Conservation (phyloP, 2,113 vertebrate genomes). For the Rattus rattus region DNA sequence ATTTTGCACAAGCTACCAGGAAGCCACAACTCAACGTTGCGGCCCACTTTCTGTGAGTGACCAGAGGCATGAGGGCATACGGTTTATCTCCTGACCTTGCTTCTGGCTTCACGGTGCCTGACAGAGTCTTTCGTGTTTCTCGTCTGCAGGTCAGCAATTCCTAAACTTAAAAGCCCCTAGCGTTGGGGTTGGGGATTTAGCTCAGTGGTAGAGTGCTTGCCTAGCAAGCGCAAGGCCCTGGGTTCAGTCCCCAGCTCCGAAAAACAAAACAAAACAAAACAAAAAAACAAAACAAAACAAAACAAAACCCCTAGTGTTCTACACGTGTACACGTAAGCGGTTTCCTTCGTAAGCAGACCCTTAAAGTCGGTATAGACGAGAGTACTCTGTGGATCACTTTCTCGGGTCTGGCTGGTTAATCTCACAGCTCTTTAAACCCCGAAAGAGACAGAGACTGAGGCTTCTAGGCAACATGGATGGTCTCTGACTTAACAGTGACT, state of each 20-base stretch:
- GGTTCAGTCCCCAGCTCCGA: no score
- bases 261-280: no score
- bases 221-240: no score
- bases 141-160: not conserved
- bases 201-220: no score
- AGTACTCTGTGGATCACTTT: not conserved
- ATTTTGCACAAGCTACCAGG: not conserved
- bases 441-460: not conserved
- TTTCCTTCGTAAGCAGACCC: slow-evolving; percentile 11
- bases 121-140: not conserved
- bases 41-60: not conserved
- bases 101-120: not conserved
- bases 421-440: not conserved
- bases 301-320: not conserved
- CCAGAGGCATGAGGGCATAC: not conserved
- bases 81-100: not conserved
- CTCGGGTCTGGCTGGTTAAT: not conserved
- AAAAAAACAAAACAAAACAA: no score
- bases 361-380: not conserved
- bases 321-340: not conserved
- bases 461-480: not conserved
- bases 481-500: not conserved
- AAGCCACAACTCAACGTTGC: not conserved
- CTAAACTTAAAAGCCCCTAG: not conserved
- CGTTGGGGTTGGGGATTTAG: no score